Evolutionary conservation across 2,888 invertebrate species (phyloP), one percentile per base, ranked within the genome.

Genomic region (Tenthredo livida): DNA sequence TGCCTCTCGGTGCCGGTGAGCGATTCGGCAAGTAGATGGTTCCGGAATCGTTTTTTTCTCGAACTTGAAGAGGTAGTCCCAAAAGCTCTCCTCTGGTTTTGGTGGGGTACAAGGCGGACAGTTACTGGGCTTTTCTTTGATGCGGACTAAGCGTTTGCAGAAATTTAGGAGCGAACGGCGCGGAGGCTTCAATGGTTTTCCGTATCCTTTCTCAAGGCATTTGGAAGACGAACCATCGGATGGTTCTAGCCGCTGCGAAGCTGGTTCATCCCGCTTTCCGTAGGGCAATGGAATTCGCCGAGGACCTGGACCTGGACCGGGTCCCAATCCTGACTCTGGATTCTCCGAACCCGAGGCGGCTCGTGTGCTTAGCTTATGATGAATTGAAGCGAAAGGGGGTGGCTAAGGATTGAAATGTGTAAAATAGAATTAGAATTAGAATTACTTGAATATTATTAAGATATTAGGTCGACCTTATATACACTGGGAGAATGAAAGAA

Each of bases 41-140:
- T 87, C 84, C 0, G 87, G 86, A 54, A 78, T 50, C 3, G 47
- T 33, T 33, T 17, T 78, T 29, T 78, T 40, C n/a, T 80, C 33
- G 80, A 21, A 84, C 17, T 87, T 87, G 33, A 88, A 80, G 10
- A 88, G 78, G 70, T 87, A 87, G 25, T 88, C 84, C 85, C 65
- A 85, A 78, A 87, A 87, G 5, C 86, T 87, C 17, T 87, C 85
- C 33, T 84, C 78, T n/a, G 61, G 40, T 83, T 61, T 10, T 43
- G 77, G 58, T 84, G 84, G 9, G 29, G 25, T 1, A 12, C 40
- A 37, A 50, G 58, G 25, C 0, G 84, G 82, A 7, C 61, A 73
- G 72, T 85, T 84, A 9, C 65, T 33, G 0, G 85, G 33, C 29
- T 85, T 85, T 4, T 84, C 85, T 65, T 82, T 85, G 15, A 84